A percentile compares a stretch with the other conserved stretches of the same genome.
phyloP scores from a whole-genome alignment of 1,140 invertebrate genomes.

The Pollicipes pollicipes region DNA sequence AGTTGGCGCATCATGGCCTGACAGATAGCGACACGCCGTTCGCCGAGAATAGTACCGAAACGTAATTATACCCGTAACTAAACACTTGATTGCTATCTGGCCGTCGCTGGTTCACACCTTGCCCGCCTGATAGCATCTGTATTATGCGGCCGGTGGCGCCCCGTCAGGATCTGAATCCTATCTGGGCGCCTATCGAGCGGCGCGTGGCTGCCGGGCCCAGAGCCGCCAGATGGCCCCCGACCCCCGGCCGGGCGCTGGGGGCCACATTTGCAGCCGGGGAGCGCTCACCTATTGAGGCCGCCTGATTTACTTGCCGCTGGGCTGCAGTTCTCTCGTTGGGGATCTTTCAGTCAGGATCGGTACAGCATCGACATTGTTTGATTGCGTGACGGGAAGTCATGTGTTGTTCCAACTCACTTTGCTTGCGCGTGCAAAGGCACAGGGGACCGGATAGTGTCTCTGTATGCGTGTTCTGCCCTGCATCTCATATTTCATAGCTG shows the following conservation, averaged over 20 bases:
- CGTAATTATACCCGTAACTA: background rate
- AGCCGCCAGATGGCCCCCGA: constrained; percentile 35
- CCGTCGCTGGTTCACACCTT: background rate
- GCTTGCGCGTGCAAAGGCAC: no score
- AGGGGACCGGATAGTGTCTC: no score
- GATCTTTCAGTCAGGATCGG: no score
- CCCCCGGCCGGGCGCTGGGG: constrained; percentile 33
- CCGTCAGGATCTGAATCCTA: background rate
- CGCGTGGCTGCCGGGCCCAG: constrained; percentile 22
- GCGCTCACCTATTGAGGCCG: no score
- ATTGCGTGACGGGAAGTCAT: no score
- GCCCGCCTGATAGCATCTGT: background rate
- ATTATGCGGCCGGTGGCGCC: background rate
- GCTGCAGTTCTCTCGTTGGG: no score
- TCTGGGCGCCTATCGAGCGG: background rate
- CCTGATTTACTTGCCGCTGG: background rate
- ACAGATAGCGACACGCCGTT: background rate
- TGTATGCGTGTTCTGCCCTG: no score
- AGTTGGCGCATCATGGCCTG: background rate
- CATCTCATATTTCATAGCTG: no score
- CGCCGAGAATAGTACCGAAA: background rate
- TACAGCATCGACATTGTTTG: no score
- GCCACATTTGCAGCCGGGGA: background rate
- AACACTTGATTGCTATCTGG: background rate
- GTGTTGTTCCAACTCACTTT: no score